A percentile compares a stretch with the other conserved stretches of the same genome.
Evolutionary conservation across 2,888 invertebrate genomes (phyloP).

Genomic region (Incurvaria masculella): DNA sequence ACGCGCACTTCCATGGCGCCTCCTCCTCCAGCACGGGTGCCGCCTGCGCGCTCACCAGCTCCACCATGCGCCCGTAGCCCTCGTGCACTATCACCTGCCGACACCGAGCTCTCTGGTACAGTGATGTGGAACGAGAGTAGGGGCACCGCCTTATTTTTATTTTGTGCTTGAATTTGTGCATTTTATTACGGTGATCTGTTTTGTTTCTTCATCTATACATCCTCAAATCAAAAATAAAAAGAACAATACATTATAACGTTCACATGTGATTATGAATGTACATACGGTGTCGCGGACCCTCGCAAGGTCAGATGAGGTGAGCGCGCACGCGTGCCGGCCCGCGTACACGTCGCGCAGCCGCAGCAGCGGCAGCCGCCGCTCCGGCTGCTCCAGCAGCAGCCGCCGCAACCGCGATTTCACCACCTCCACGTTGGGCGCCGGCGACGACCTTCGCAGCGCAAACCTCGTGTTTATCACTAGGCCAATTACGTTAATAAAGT

Average conservation of each 20-base stretch:
- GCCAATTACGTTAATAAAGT: too few species aligned
- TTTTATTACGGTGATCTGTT: too few species aligned
- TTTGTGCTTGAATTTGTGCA: too few species aligned
- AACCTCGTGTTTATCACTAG: too few species aligned
- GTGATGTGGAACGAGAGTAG: too few species aligned
- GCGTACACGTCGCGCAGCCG: conserved; percentile 82
- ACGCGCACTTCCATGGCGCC: conserved; percentile 52
- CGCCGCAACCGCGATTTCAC: conserved; percentile 68
- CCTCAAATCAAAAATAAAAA: too few species aligned
- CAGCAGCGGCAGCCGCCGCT: conserved; percentile 71
- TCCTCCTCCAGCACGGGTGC: conserved; percentile 35
- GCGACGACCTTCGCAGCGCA: too few species aligned
- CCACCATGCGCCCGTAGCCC: conserved; percentile 42
- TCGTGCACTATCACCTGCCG: conserved; percentile 32
- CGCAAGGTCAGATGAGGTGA: conserved; percentile 68
- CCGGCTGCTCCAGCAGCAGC: conserved; percentile 72
- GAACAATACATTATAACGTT: background rate
- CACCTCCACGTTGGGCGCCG: conserved; percentile 61
- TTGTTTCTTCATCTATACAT: too few species aligned
- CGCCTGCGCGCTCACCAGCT: conserved; percentile 37
- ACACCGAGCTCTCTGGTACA: too few species aligned
- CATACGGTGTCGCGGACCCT: conserved; percentile 70
- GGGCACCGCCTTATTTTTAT: too few species aligned
- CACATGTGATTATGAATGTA: too few species aligned
- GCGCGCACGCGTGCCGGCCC: conserved; percentile 71